Evolutionary conservation across 2,888 invertebrate species (phyloP), one percentile per base, ranked within the genome.

Genomic region (Drosophila lutescens): DNA sequence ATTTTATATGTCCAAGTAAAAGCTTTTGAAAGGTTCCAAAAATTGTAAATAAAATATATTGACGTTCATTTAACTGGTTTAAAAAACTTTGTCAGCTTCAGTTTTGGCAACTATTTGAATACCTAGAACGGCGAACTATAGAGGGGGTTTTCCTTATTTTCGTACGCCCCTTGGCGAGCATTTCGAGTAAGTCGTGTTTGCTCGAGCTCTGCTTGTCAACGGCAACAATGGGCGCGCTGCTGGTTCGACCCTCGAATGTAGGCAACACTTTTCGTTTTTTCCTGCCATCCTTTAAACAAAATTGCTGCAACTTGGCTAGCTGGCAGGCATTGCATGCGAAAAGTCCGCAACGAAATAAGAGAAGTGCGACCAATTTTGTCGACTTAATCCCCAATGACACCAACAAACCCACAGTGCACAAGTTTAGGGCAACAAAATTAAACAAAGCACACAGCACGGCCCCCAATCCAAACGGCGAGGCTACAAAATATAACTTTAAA

Each of bases 231-330:
- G 54, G 54, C 65, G 47, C 66, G 26, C 20, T 55, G 55, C 43
- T 41, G 54, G 53, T 38, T 43, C 49, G 67, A 57, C 77, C 66
- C 76, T 57, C 53, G 50, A 59, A 77, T 71, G 63, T 73, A 78
- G 76, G 82, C 86, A 78, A 77, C 80, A 68, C 36, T 74, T 57
- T 51, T 51, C 2, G 7, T 30, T 50, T 30, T 47, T 62, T 47
- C 43, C 46, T 43, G 71, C 58, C 41, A 43, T 55, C 50, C 60
- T 56, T 71, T 46, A 49, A 62, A 58, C 58, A 40, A 68, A 68
- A 55, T 56, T 60, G 56, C 47, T 61, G 71, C 68, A 67, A 46
- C 44, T 55, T 59, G 49, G 32, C 34, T 10, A 34, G 30, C 56
- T 47, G 60, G 57, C 51, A 58, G 30, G 23, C 34, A 49, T 20